Base-by-base conservation (phyloP, 2,888 invertebrate species). In the Sericinus montela region DNA sequence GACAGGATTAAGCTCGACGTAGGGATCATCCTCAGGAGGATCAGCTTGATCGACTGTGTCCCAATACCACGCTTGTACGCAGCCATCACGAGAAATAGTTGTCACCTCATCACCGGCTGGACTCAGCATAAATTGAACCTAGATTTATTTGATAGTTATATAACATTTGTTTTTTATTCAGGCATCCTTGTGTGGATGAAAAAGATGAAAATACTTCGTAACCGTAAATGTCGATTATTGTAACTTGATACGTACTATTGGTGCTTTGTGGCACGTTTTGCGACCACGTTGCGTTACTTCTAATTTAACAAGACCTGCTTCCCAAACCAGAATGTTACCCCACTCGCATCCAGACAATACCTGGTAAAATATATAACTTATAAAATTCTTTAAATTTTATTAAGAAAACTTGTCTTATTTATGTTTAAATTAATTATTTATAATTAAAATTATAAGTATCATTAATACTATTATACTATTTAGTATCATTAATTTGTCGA, bases 301-400 rank as follows among this genome's bases (percentile, higher is more conserved):
- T 29, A 96, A 81, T 75, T 96, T 96, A 9, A 98, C 97, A 0
- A 96, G 85, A 0, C 95, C 96, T 38, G 93, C 96, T 64, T 97
- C 96, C 98, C 98, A 98, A 0, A 98, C 90, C 34, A 98, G 81
- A 68, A 98, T 92, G 73, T 97, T 97, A 0, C 98, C 98, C 97
- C 97, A 97, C 63, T 94, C 94, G 62, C 94, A 94, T 0, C 97
- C 96, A 0, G 97, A 96, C 32, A 97, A 83, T 0, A 96, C 92
- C 93, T 94, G 58, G 14, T 61, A 56, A 47, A 8, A 11, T 37
- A 38, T 29, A 30, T 43, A 25, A 37, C 8, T 23, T 9, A 16
- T 16, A 8, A 25, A 25, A 6, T 7, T 25, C 8, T 25, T 5
- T 6, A 19, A 25, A 25, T 6, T 25, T 25, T 1, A 25, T 25